These are phyloP conservation scores for Meloidogyne floridensis DNA, from an alignment of 1,140 invertebrate genomes.

Conservation along the genomic window DNA sequence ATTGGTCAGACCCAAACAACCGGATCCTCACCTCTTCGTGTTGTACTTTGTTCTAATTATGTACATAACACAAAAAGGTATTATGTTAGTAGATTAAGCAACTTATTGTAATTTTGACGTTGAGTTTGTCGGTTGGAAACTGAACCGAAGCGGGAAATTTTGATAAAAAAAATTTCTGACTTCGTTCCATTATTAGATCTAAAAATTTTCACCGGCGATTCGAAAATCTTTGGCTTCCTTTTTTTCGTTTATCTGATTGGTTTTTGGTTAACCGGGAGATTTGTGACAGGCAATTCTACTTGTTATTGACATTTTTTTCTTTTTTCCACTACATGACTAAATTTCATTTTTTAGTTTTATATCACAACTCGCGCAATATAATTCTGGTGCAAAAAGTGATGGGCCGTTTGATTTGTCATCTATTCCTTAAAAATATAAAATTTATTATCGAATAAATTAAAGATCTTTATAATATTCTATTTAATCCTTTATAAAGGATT, in stretches of 20 bases:
- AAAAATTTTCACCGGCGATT: too few relatives aligned
- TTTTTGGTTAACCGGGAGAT: too few relatives aligned
- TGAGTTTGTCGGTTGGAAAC: too few relatives aligned
- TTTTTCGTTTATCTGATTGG: too few relatives aligned
- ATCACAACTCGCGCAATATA: constrained; percentile 39
- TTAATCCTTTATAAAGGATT: constrained; percentile 1
- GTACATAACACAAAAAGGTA: constrained; percentile 78
- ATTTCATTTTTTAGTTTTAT: constrained; percentile 38
- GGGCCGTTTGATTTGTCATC: constrained; percentile 1
- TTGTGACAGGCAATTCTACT: too few relatives aligned
- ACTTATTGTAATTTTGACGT: too few relatives aligned
- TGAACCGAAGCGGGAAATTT: too few relatives aligned
- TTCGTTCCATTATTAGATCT: too few relatives aligned
- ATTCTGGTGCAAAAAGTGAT: not conserved
- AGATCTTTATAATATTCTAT: not conserved
- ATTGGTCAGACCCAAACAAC: constrained; percentile 69
- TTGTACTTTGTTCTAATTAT: constrained; percentile 85
- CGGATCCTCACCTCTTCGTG: constrained; percentile 71
- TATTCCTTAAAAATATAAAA: constrained; percentile 6
- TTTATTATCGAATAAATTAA: not conserved
- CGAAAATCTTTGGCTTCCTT: too few relatives aligned
- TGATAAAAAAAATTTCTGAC: too few relatives aligned
- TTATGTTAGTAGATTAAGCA: not conserved
- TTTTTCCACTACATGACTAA: not conserved
- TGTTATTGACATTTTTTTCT: not conserved